Evolutionary conservation across 2,113 vertebrate species (phyloP).

Genomic region (Oncorhynchus nerka): DNA sequence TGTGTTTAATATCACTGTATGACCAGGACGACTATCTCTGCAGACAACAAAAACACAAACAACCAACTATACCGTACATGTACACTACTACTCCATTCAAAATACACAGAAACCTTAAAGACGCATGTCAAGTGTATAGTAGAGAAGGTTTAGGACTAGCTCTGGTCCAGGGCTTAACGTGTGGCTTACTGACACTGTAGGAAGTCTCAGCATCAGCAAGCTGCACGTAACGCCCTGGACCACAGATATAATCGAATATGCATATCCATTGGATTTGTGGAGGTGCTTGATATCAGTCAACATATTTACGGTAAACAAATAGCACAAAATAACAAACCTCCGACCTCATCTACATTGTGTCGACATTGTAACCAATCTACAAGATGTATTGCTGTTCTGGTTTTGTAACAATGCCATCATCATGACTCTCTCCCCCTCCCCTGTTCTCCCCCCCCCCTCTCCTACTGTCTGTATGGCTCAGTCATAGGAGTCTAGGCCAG

Average conservation of each 20-base stretch:
- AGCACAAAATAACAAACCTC: background rate
- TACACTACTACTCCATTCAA: background rate
- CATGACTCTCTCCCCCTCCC: background rate
- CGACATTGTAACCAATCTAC: too few relatives aligned
- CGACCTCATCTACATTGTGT: conserved; percentile 24
- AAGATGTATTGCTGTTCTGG: background rate
- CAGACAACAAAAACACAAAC: conserved; percentile 15
- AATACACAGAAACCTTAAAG: background rate
- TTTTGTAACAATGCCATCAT: background rate
- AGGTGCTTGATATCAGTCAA: too few relatives aligned
- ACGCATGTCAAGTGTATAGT: background rate
- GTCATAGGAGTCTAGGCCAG: conserved; percentile 53
- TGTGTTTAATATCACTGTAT: conserved; percentile 44
- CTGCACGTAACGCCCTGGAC: too few relatives aligned
- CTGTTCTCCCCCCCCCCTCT: conserved; percentile 40
- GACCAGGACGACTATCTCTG: conserved; percentile 18
- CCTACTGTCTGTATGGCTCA: conserved; percentile 55
- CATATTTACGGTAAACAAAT: too few relatives aligned
- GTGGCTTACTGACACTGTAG: too few relatives aligned
- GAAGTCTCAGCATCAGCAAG: too few relatives aligned
- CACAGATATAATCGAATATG: too few relatives aligned
- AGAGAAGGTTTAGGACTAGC: too few relatives aligned
- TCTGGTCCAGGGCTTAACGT: too few relatives aligned
- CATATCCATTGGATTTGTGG: too few relatives aligned
- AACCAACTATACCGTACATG: background rate